These are phyloP conservation scores for Chrysomallon squamiferum DNA, from an alignment of 1,140 invertebrate genomes.

Conservation along the genomic window DNA sequence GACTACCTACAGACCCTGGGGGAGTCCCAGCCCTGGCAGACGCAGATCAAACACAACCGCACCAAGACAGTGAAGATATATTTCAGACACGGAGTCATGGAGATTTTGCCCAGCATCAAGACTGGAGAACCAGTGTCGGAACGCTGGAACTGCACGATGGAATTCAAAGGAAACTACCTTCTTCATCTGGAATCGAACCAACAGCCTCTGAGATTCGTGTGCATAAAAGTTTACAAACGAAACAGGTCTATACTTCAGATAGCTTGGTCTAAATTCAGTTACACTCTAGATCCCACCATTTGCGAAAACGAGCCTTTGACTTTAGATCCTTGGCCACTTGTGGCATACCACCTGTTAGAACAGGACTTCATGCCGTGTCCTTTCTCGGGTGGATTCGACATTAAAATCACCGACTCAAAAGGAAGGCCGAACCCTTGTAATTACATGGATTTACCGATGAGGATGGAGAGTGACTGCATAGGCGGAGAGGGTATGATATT, in stretches of 20 bases:
- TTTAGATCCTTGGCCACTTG: slow-evolving; percentile 32
- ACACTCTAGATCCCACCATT: slow-evolving; percentile 10
- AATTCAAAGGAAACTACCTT: slow-evolving; percentile 20
- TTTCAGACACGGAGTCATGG: slow-evolving; percentile 19
- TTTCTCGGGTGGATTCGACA: slow-evolving; percentile 39
- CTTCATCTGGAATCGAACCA: slow-evolving; percentile 20
- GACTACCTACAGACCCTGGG: slow-evolving; percentile 11
- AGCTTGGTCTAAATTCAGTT: slow-evolving; percentile 16
- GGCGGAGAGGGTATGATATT: slow-evolving; percentile 41
- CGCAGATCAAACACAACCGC: slow-evolving; percentile 16
- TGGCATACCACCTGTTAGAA: slow-evolving; percentile 17
- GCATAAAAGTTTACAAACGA: slow-evolving; percentile 28
- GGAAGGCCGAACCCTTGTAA: slow-evolving; percentile 33
- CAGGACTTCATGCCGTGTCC: slow-evolving; percentile 34
- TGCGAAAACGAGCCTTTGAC: slow-evolving; percentile 26
- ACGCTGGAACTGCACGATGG: slow-evolving; percentile 22
- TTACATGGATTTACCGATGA: slow-evolving; percentile 41
- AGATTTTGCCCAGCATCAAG: slow-evolving; percentile 5
- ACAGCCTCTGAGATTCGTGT: slow-evolving; percentile 12
- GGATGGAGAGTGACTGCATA: slow-evolving; percentile 43
- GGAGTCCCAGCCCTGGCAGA: slow-evolving; percentile 17
- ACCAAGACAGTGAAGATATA: slow-evolving; percentile 12
- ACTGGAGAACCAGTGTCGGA: neutral
- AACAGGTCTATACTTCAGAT: slow-evolving; percentile 31
- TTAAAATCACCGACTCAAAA: slow-evolving; percentile 31